These are phyloP conservation scores for Ennomos quercinarius DNA, from an alignment of 2,888 invertebrate species.

Conservation along the genomic window DNA sequence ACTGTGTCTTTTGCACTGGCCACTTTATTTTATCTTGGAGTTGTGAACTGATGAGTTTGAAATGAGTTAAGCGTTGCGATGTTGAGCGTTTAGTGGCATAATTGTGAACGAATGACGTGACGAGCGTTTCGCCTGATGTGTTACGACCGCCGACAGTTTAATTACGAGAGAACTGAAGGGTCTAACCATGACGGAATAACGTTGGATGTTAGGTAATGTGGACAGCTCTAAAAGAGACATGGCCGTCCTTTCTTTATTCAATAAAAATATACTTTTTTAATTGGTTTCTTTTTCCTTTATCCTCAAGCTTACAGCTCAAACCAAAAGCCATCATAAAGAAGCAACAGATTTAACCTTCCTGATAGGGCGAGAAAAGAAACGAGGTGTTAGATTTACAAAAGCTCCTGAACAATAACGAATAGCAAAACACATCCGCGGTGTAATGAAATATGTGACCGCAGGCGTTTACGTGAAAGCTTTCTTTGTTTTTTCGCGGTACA, in stretches of 20 bases:
- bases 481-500: slow-evolving; percentile 37
- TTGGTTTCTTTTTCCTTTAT: neutral
- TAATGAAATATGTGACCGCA: slow-evolving; percentile 62
- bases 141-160: too few relatives aligned
- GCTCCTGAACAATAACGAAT: slow-evolving; percentile 56
- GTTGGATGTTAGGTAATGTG: neutral
- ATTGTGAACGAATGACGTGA: too few relatives aligned
- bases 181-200: slow-evolving; percentile 1
- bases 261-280: neutral
- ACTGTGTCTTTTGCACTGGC: slow-evolving; percentile 45
- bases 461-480: slow-evolving; percentile 51
- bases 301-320: neutral
- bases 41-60: slow-evolving; percentile 31
- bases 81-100: slow-evolving; percentile 29
- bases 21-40: slow-evolving; percentile 42
- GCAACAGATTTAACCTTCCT: neutral
- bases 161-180: neutral
- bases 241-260: too few relatives aligned
- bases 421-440: slow-evolving; percentile 53
- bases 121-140: too few relatives aligned
- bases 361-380: slow-evolving; percentile 38
- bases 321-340: slow-evolving; percentile 2
- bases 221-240: too few relatives aligned
- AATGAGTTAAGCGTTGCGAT: slow-evolving; percentile 30
- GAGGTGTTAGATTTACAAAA: slow-evolving; percentile 53